Evolutionary conservation across 2,797 vertebrate species (phyloP).

Genomic region (Manis crassicaudata): DNA sequence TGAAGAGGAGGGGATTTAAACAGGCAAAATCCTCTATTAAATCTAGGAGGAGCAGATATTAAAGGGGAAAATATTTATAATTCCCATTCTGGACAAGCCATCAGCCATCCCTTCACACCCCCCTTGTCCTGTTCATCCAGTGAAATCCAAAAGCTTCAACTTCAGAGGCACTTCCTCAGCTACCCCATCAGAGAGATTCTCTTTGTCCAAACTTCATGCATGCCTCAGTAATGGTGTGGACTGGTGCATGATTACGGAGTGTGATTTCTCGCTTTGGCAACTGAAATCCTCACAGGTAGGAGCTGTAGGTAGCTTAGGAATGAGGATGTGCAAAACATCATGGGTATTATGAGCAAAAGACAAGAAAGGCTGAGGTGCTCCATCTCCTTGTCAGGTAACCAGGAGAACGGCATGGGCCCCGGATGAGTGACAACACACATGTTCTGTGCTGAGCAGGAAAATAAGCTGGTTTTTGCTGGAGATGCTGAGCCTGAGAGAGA

Average conservation of each 20-base stretch:
- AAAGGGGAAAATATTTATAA: not conserved
- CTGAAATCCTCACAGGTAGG: fast-evolving
- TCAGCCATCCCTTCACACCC: not conserved
- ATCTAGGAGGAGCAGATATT: not conserved
- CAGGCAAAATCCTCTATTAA: not conserved
- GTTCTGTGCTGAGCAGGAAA: not conserved
- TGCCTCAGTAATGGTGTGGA: fast-evolving
- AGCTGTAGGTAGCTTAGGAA: not conserved
- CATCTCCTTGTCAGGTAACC: not conserved
- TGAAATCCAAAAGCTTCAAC: not conserved
- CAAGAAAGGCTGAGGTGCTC: not conserved
- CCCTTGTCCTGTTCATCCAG: too few species aligned
- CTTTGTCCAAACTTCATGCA: not conserved
- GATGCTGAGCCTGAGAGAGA: not conserved
- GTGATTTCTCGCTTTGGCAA: not conserved
- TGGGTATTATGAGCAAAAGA: not conserved
- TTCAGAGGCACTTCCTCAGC: not conserved
- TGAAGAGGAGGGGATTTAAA: not conserved
- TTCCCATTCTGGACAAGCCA: not conserved
- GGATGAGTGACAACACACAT: not conserved
- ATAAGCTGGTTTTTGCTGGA: fast-evolving
- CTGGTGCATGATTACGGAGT: fast-evolving
- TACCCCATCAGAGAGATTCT: not conserved
- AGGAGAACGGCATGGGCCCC: fast-evolving
- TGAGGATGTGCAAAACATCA: not conserved